These are phyloP conservation scores for Craniophora ligustri DNA, from an alignment of 2,888 invertebrate species.

Conservation along the genomic window DNA sequence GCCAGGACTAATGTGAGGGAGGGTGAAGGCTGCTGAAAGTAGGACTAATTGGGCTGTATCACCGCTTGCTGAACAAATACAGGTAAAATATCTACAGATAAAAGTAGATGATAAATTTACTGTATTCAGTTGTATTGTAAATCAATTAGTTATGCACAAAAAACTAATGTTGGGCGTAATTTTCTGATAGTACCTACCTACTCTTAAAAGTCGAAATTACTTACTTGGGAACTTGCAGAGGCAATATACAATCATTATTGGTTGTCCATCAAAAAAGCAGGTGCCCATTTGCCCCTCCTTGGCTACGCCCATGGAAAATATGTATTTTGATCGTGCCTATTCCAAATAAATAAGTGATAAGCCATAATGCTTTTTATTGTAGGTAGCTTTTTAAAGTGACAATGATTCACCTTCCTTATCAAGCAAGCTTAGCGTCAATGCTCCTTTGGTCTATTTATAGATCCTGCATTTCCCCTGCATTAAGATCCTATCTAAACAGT, in stretches of 20 bases:
- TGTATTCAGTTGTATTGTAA: constrained; percentile 8
- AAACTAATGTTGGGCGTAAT: neutral
- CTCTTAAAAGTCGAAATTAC: too few relatives aligned
- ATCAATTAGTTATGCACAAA: neutral
- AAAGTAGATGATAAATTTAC: constrained; percentile 7
- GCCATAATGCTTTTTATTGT: constrained; percentile 22
- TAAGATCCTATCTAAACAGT: too few relatives aligned
- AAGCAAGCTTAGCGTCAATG: neutral
- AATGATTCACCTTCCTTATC: too few relatives aligned
- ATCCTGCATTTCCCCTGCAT: too few relatives aligned
- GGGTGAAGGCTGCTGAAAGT: constrained; percentile 4
- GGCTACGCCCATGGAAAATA: constrained; percentile 11
- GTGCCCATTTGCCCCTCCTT: constrained; percentile 8
- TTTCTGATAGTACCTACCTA: neutral
- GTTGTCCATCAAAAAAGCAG: neutral
- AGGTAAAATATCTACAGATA: constrained; percentile 30
- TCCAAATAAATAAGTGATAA: constrained; percentile 31
- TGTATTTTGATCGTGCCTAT: constrained; percentile 21
- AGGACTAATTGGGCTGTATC: constrained; percentile 14
- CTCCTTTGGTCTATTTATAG: too few relatives aligned
- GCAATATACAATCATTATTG: constrained; percentile 2
- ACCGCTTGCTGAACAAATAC: constrained; percentile 10
- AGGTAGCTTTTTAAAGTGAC: neutral
- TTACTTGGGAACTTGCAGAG: constrained; percentile 9
- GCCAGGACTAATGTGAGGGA: constrained; percentile 5